Base-by-base conservation (phyloP, 2,888 invertebrate genomes). In the Dyspetes luteomarginatus region DNA sequence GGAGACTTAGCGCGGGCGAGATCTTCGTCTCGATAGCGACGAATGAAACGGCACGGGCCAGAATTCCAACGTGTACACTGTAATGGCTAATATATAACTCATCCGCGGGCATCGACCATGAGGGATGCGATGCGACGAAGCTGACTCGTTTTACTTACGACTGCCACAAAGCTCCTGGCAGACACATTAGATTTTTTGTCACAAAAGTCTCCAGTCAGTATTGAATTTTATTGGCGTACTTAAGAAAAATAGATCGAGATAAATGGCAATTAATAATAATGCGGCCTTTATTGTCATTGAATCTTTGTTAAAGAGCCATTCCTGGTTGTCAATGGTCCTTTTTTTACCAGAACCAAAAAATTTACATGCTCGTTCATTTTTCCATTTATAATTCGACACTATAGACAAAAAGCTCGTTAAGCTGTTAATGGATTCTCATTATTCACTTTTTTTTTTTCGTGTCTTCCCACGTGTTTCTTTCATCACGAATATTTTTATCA, bases 31-130 rank as follows among this genome's bases (percentile, higher is more conserved):
- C 78, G 78, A 81, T 81, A 82, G 78, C 82, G 81, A 62, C 67
- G 74, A 67, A 78, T 79, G 78, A 72, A 81, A 81, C 67, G 71
- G 73, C 68, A 43, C 75, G 78, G 73, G 69, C 81, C 58, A 76
- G 71, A 65, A 82, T 82, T 82, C 82, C 83, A 74, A 74, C 69
- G 76, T 50, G 75, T 88, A 81, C 69, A 77, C 77, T 55, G 77
- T 77, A 73, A 77, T 73, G 73, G 68, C 73, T 81, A 73, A 73
- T 81, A 77, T 76, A 80, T 69, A 81, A 77, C 73, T 74, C 73
- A 77, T 73, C 68, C 65, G 43, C 64, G 64, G 28, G 68, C 56
- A 77, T 69, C 73, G 73, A 52, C 22, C 72, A 73, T 78, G 68
- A 67, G 73, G 67, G 45, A 74, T 69, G 43, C 60, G 67, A 19